Conservation (phyloP, 2,888 invertebrate species). For the Argyra leucocephala region DNA sequence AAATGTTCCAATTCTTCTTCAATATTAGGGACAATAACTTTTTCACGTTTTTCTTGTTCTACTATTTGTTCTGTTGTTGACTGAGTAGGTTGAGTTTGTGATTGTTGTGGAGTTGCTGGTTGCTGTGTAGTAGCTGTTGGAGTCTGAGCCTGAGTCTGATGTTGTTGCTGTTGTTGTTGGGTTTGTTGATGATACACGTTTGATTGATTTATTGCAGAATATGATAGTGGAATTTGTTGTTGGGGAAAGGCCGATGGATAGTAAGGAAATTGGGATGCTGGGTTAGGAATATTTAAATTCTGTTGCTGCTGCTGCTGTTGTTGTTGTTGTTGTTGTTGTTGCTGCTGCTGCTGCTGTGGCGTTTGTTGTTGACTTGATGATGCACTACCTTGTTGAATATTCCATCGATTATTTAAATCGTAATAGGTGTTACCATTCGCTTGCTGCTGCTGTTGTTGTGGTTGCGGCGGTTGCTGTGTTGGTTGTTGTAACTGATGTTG, state of each 20-base stretch:
- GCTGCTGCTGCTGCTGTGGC: constrained; percentile 12
- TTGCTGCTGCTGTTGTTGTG: constrained; percentile 22
- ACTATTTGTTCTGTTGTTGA: constrained; percentile 23
- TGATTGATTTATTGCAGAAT: constrained; percentile 39
- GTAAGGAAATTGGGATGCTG: constrained; percentile 46
- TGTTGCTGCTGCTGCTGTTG: constrained; percentile 37
- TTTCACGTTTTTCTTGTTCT: constrained; percentile 34
- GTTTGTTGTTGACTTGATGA: constrained; percentile 15
- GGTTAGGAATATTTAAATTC: constrained; percentile 28
- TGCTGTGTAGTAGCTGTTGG: constrained; percentile 23
- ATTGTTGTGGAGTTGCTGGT: constrained; percentile 22
- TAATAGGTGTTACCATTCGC: constrained; percentile 63
- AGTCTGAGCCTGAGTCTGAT: constrained; percentile 45
- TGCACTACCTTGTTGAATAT: constrained; percentile 46
- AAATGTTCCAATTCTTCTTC: constrained; percentile 79
- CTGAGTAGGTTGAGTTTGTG: constrained; percentile 21
- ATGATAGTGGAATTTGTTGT: constrained; percentile 40
- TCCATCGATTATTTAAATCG: constrained; percentile 76
- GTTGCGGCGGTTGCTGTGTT: constrained; percentile 13
- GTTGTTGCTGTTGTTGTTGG: constrained; percentile 45
- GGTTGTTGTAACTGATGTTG: constrained; percentile 16
- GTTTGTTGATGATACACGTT: constrained; percentile 50
- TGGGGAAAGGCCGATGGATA: constrained; percentile 41
- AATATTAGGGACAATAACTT: constrained; percentile 80
- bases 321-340: constrained; percentile 44